A percentile compares a stretch with the other conserved stretches of the same genome.
Conservation (phyloP, 2,888 invertebrate genomes). For the Isotomurus palustris region DNA sequence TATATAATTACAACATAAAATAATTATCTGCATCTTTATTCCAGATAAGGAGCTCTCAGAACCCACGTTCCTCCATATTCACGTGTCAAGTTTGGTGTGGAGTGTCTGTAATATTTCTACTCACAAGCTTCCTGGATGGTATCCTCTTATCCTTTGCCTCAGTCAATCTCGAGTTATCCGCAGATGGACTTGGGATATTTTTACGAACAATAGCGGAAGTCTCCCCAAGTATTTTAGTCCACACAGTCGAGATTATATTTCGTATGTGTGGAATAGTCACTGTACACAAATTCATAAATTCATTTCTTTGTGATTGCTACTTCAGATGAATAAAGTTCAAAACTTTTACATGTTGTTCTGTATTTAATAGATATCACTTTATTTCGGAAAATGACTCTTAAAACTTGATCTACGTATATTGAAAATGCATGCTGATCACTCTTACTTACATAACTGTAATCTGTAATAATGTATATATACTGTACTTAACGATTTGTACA, state of each 20-base stretch:
- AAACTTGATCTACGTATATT: too few relatives aligned
- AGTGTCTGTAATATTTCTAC: background rate
- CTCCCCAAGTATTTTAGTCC: background rate
- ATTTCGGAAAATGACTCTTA: too few relatives aligned
- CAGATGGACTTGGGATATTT: background rate
- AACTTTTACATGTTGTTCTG: too few relatives aligned
- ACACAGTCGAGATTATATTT: constrained; percentile 3
- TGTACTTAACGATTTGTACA: too few relatives aligned
- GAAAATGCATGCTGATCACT: too few relatives aligned
- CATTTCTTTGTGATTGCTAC: background rate
- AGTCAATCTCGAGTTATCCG: background rate
- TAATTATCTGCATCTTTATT: background rate
- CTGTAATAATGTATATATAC: too few relatives aligned
- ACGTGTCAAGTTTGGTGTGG: constrained; percentile 7
- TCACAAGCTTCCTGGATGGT: background rate
- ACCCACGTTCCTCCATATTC: background rate
- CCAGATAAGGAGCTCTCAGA: background rate
- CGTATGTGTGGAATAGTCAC: constrained; percentile 3
- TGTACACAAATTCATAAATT: background rate
- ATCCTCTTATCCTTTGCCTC: background rate
- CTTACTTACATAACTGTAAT: too few relatives aligned
- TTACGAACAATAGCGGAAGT: background rate
- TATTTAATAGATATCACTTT: too few relatives aligned
- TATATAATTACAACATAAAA: background rate
- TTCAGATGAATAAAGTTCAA: background rate